Conservation (phyloP, 2,888 invertebrate genomes). For the Melanophora roralis region DNA sequence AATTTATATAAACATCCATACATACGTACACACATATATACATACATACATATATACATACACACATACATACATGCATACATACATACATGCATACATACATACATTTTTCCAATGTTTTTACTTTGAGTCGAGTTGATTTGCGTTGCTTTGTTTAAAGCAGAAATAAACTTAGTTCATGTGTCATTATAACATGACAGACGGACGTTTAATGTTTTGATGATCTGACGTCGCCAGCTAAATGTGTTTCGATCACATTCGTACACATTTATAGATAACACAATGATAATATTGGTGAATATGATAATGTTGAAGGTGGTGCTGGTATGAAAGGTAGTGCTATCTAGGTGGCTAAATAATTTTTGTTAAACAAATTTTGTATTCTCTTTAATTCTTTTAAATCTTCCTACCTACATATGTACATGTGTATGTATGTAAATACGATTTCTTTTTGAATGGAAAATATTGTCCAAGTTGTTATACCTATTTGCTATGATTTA, state of each 20-base stretch:
- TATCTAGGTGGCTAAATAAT: background rate
- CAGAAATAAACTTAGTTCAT: constrained; percentile 53
- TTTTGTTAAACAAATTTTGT: background rate
- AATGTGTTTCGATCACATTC: constrained; percentile 58
- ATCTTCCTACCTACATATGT: background rate
- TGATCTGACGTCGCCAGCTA: constrained; percentile 65
- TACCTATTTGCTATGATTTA: too few species aligned
- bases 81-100: constrained; percentile 26
- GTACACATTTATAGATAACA: background rate
- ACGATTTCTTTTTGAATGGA: background rate
- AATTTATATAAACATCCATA: background rate
- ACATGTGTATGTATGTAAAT: background rate
- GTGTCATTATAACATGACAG: constrained; percentile 51
- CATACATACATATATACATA: background rate
- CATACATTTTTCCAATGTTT: constrained; percentile 43
- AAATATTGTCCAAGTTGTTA: too few species aligned
- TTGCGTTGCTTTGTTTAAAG: constrained; percentile 43
- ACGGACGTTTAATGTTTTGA: constrained; percentile 58
- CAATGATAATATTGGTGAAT: background rate
- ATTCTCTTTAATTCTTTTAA: background rate
- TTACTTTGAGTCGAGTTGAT: constrained; percentile 20
- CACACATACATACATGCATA: background rate
- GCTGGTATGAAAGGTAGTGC: background rate
- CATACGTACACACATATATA: background rate
- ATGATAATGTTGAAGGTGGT: background rate